A percentile compares a stretch with the other conserved stretches of the same genome.
Conservation (phyloP, 2,113 vertebrate species). For the Antigone vipio region DNA sequence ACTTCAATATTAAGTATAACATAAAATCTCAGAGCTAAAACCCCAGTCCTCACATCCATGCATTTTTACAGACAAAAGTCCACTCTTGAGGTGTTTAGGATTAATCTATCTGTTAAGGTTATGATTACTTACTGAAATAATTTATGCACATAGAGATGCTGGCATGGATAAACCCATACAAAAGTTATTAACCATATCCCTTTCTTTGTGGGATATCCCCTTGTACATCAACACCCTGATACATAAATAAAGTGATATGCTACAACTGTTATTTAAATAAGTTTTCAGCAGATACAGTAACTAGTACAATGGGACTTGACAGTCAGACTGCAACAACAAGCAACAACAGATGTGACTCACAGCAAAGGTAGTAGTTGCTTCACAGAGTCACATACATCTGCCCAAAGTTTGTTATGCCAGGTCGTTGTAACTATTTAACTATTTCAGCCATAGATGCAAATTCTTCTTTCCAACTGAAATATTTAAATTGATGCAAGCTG, state of each 20-base stretch:
- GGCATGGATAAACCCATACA: neutral
- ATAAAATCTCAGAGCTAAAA: neutral
- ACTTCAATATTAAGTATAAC: neutral
- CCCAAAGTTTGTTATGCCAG: neutral
- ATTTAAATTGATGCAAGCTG: conserved; percentile 50
- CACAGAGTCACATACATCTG: neutral
- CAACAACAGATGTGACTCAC: neutral
- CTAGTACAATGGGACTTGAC: neutral
- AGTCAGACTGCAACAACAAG: neutral
- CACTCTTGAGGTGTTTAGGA: neutral
- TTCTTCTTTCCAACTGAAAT: conserved; percentile 6
- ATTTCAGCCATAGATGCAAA: neutral
- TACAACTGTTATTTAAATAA: neutral
- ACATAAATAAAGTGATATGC: fast-evolving
- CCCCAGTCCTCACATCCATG: neutral
- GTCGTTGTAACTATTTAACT: neutral
- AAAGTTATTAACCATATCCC: neutral
- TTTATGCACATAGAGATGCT: neutral
- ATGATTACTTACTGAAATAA: neutral
- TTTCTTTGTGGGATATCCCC: neutral
- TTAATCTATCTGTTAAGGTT: neutral
- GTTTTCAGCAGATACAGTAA: neutral
- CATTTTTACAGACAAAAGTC: neutral
- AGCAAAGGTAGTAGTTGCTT: neutral
- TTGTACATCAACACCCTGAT: neutral